Conservation (phyloP, 2,797 vertebrate species). For the Pseudopleuronectes americanus region DNA sequence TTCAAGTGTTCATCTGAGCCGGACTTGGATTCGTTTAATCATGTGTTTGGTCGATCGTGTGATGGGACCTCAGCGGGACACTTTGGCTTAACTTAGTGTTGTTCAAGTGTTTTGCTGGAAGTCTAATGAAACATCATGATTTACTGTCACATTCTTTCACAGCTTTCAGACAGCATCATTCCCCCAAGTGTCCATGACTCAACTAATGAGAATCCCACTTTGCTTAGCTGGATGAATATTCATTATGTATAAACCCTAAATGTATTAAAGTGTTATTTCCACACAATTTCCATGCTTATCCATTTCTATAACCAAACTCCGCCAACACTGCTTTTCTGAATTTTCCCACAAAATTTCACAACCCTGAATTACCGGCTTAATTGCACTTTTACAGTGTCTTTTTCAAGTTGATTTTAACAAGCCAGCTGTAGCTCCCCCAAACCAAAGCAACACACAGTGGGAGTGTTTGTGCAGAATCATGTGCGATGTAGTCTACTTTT, state of each 20-base stretch:
- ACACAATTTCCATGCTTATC: neutral
- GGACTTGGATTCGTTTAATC: too few species aligned
- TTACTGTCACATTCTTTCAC: too few species aligned
- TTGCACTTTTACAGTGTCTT: conserved; percentile 38
- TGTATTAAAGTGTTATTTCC: conserved; percentile 10
- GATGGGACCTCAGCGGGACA: too few species aligned
- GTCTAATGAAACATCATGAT: conserved; percentile 20
- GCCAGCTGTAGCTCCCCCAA: conserved; percentile 37
- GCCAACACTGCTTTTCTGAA: neutral
- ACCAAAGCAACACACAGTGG: conserved; percentile 6
- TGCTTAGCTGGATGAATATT: conserved; percentile 10
- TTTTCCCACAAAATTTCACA: conserved; percentile 16
- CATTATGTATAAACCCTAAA: conserved; percentile 1
- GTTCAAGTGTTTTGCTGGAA: conserved; percentile 7
- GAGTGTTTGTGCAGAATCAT: conserved; percentile 29
- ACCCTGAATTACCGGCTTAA: conserved; percentile 35
- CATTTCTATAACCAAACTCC: neutral
- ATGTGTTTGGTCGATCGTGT: too few species aligned
- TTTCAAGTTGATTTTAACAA: conserved; percentile 57
- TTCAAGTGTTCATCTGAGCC: too few species aligned
- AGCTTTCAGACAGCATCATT: neutral
- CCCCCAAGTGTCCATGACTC: neutral
- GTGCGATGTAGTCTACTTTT: conserved; percentile 27
- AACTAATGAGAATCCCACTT: conserved; percentile 8
- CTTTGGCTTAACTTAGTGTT: neutral